Evolutionary conservation across 2,888 invertebrate species (phyloP).

Genomic region (Campoplex nolae): DNA sequence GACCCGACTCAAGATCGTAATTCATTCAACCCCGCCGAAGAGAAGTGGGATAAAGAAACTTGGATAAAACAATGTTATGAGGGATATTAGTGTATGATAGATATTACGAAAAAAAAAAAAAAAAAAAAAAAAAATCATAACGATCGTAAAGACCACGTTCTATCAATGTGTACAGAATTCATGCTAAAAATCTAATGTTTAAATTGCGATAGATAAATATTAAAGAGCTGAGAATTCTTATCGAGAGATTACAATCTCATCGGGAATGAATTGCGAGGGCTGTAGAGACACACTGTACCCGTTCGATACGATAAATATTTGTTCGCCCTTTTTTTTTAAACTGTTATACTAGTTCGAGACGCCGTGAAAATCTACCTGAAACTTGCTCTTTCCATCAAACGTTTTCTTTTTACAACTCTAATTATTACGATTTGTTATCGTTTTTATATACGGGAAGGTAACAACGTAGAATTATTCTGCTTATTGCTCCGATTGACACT

Average conservation of each 20-base stretch:
- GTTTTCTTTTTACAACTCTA: background rate
- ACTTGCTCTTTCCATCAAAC: background rate
- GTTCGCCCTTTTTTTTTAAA: background rate
- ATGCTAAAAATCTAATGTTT: constrained; percentile 29
- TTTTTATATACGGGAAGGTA: background rate
- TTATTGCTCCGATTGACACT: too few species aligned
- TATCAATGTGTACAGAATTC: background rate
- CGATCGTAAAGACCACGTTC: constrained; percentile 32
- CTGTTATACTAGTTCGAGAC: background rate
- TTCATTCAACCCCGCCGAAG: constrained; percentile 37
- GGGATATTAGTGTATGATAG: constrained; percentile 45
- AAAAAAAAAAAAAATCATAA: constrained; percentile 42
- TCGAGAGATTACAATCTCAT: constrained; percentile 49
- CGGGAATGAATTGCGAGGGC: constrained; percentile 44
- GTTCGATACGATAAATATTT: constrained; percentile 34
- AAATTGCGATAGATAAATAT: constrained; percentile 53
- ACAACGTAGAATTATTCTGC: background rate
- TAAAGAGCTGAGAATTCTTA: constrained; percentile 45
- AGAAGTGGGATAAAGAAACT: background rate
- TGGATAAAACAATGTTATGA: constrained; percentile 56
- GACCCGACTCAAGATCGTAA: constrained; percentile 53
- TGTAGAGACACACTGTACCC: constrained; percentile 1
- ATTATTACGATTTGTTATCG: background rate
- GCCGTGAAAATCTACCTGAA: background rate
- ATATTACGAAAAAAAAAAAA: constrained; percentile 21